Evolutionary conservation across 1,140 invertebrate genomes (phyloP), one percentile per base, ranked within the genome.

Genomic region (Drosophila melanica): DNA sequence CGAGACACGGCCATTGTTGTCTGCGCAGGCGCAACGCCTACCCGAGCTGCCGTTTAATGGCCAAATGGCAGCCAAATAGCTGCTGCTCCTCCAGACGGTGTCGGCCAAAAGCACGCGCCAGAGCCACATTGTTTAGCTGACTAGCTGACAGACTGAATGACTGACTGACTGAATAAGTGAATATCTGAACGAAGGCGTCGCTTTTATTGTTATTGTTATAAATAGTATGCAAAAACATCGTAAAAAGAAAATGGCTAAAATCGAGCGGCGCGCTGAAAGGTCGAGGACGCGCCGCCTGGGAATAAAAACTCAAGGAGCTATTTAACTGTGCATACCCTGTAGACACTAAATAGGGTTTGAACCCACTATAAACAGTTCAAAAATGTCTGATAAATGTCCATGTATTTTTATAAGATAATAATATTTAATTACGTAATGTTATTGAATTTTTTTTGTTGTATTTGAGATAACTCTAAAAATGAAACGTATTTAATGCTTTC

Each of bases 1-100:
- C 20, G 6, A 50, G 23, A 30, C n/a, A 20, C 10, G 16, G 5
- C 64, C 33, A 74, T 74, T 74, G 71, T 74, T 79, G 70, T 72
- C 68, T 79, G 72, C 23, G 57, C 63, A 66, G 68, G 51, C 65
- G 78, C 66, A 65, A 78, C 81, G 81, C 79, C 81, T 77, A 86
- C 81, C 66, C 58, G 63, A 68, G 75, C 81, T 84, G 81, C 81
- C 67, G 77, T 86, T 86, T 86, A 81, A 81, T 80, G 77, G 81
- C 62, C 72, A 63, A 74, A 67, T 71, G 47, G 70, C 4, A 23
- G 20, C 14, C 27, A 27, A 27, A 27, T 27, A 7, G 27, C 55
- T 71, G 27, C 55, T 71, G 39, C 53, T 60, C 50, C 66, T 42
- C 60, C 78, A 76, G 73, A 23, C 20, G 20, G 20, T 23, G 20